Percentiles rank a stretch among this genome's conserved stretches.
phyloP scores from a whole-genome alignment of 2,888 invertebrate species.

The Torymus texanus region DNA sequence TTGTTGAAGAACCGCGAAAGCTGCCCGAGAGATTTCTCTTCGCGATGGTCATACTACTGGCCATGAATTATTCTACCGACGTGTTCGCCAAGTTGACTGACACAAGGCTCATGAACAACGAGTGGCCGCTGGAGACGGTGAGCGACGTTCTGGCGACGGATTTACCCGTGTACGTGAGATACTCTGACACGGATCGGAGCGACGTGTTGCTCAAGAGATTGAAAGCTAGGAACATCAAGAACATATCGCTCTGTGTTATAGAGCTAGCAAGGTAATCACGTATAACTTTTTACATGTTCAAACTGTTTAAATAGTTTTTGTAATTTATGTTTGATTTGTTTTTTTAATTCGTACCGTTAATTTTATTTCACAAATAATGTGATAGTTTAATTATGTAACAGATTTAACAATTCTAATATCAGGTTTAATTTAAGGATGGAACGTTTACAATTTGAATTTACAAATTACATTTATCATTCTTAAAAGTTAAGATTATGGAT shows the following conservation, averaged over 20 bases:
- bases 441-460: too few species aligned
- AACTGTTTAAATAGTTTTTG: neutral
- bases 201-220: neutral
- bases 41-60: neutral
- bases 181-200: neutral
- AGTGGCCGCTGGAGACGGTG: neutral
- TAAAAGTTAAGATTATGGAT: too few species aligned
- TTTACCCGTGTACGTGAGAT: neutral
- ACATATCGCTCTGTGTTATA: neutral
- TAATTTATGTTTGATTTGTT: neutral
- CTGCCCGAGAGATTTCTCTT: neutral
- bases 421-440: too few species aligned
- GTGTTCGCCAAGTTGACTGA: neutral
- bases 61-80: neutral
- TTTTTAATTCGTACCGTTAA: too few species aligned
- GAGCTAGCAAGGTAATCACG: neutral
- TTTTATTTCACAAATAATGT: too few species aligned
- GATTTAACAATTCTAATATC: too few species aligned
- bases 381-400: too few species aligned
- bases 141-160: neutral
- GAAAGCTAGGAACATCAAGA: neutral
- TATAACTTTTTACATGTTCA: neutral
- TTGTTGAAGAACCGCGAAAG: neutral
- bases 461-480: too few species aligned
- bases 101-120: neutral